These are phyloP conservation scores for Aleiodes testaceus DNA, from an alignment of 2,888 invertebrate genomes.

Conservation along the genomic window DNA sequence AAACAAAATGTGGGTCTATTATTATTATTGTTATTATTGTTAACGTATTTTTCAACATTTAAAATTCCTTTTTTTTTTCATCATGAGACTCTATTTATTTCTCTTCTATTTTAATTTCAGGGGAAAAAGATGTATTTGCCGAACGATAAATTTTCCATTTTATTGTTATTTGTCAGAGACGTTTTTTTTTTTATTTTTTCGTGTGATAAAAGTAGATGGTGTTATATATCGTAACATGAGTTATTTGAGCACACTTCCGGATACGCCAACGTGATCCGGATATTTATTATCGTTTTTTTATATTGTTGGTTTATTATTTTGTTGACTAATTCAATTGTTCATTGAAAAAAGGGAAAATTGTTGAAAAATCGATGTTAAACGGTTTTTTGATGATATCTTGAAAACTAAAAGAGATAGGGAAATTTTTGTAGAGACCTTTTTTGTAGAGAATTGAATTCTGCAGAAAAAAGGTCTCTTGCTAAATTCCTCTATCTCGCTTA, in stretches of 20 bases:
- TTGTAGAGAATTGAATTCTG: too few species aligned
- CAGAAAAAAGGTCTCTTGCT: too few species aligned
- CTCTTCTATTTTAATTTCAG: background rate
- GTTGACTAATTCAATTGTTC: slow-evolving; percentile 24
- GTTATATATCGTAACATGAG: slow-evolving; percentile 46
- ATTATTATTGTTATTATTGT: too few species aligned
- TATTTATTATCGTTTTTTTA: slow-evolving; percentile 46
- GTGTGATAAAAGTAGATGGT: slow-evolving; percentile 28
- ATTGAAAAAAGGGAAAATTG: too few species aligned
- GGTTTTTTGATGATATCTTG: too few species aligned
- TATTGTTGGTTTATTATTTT: slow-evolving; percentile 15
- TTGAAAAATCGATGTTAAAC: too few species aligned
- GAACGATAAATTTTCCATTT: slow-evolving; percentile 34
- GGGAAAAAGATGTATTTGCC: slow-evolving; percentile 32
- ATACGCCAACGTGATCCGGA: slow-evolving; percentile 52
- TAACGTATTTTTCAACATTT: slow-evolving; percentile 29
- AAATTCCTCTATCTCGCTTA: too few species aligned
- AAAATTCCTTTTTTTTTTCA: slow-evolving; percentile 22
- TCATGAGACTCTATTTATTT: slow-evolving; percentile 14
- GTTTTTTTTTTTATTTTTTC: slow-evolving; percentile 30
- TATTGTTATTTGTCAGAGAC: slow-evolving; percentile 3
- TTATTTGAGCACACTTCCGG: slow-evolving; percentile 52
- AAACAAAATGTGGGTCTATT: too few species aligned
- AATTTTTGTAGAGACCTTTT: too few species aligned
- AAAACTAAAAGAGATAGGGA: too few species aligned